A percentile compares a stretch with the other conserved stretches of the same genome.
phyloP scores from a whole-genome alignment of 2,113 vertebrate species.

The Regulus satrapa region DNA sequence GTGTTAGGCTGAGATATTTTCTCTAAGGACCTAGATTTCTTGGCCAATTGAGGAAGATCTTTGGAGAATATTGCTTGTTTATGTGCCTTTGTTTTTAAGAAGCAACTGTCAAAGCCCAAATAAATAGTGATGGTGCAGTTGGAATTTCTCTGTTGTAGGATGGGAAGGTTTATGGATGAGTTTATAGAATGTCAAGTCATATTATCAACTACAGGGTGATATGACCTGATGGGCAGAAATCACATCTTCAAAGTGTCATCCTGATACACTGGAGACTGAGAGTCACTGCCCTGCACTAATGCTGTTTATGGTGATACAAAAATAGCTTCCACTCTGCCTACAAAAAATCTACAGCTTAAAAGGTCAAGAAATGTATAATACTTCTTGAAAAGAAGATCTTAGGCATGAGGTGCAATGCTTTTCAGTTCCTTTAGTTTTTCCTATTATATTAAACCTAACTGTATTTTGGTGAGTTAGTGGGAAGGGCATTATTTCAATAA shows the following conservation, averaged over 20 bases:
- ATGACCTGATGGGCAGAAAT: conserved; percentile 18
- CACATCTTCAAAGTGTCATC: conserved; percentile 6
- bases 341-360: neutral
- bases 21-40: neutral
- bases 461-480: neutral
- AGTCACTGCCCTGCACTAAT: neutral
- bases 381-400: neutral
- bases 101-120: neutral
- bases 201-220: conserved; percentile 14
- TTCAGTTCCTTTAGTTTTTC: neutral
- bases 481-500: neutral
- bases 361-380: neutral
- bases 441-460: neutral
- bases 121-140: neutral
- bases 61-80: neutral
- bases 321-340: neutral
- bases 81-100: neutral
- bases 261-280: neutral
- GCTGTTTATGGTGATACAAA: neutral
- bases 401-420: neutral
- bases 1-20: neutral
- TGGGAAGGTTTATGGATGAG: neutral
- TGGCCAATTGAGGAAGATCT: neutral
- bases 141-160: neutral
- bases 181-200: conserved; percentile 39